Evolutionary conservation across 1,140 invertebrate species (phyloP).

Genomic region (Campoletis sonorensis): DNA sequence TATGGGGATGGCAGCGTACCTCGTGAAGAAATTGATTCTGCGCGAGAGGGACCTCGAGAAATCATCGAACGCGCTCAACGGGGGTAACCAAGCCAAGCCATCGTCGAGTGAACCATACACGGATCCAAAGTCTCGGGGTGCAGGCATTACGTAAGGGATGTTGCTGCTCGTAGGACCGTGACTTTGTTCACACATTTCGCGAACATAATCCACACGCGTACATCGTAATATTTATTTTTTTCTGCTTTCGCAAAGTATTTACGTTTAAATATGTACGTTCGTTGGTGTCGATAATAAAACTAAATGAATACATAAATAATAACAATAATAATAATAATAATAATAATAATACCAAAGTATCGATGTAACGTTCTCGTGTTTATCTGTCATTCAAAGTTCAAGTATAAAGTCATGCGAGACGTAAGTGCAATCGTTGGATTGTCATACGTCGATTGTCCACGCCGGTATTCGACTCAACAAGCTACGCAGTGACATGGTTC

Average conservation of each 20-base stretch:
- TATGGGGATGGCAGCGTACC: background rate
- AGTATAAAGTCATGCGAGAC: conserved; percentile 52
- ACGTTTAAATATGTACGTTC: background rate
- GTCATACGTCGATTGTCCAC: conserved; percentile 42
- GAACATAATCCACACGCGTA: background rate
- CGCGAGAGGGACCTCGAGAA: conserved; percentile 62
- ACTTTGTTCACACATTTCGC: background rate
- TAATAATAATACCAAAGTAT: background rate
- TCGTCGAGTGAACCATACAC: conserved; percentile 30
- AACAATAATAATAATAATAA: no score
- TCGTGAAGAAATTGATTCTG: conserved; percentile 74
- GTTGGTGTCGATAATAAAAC: background rate
- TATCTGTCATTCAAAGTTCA: conserved; percentile 30
- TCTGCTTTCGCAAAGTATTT: background rate
- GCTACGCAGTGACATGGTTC: conserved; percentile 30
- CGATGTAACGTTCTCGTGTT: conserved; percentile 44
- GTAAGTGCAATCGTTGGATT: conserved; percentile 36
- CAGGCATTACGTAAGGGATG: conserved; percentile 68
- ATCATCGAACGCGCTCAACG: conserved; percentile 64
- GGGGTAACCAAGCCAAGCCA: conserved; percentile 41
- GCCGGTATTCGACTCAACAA: conserved; percentile 41
- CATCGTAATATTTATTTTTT: background rate
- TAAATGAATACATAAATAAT: no score
- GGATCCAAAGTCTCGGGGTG: conserved; percentile 53
- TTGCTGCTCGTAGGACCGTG: conserved; percentile 50